Evolutionary conservation across 2,888 invertebrate species (phyloP), one percentile per base, ranked within the genome.

Genomic region (Helicoverpa assulta): DNA sequence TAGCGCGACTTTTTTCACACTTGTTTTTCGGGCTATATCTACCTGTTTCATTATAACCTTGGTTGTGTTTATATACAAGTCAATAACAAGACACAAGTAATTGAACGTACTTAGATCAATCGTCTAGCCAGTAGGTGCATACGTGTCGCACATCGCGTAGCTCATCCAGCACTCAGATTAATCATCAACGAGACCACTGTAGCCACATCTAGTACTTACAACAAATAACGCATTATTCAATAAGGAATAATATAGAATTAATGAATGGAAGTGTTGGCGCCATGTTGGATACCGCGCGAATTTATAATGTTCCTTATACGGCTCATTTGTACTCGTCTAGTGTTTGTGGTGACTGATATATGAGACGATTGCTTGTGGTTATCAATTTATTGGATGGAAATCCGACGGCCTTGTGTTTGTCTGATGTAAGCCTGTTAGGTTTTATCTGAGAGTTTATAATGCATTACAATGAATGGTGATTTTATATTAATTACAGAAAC

Each of bases 281-380:
- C 80, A 55, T 52, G 75, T 68, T 33, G 75, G 62, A 69, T 51
- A 58, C 26, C 50, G 40, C 4, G 57, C 37, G 67, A 74, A 65
- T 75, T 80, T 80, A 76, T 68, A 80, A 75, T 67, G 50, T 67
- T 47, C 64, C n/a, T 21, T 21, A n/a, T 57, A 21, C 8, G 57
- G 8, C 78, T 78, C 56, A 80, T 74, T 80, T 57, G 74, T 80
- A 80, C 56, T 68, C 80, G 56, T 53, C 59, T 33, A 40, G 50
- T 10, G 59, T 33, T 29, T 18, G 47, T 12, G 21, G 56, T 68
- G 56, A 33, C 47, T 73, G 40, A 74, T 78, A 52, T 74, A 67
- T 50, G 68, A 76, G 80, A 61, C 52, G 68, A 51, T 29, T 37
- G 67, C 26, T 5, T 19, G 19, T 67, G 80, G 47, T 18, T 67